phyloP scores from a whole-genome alignment of 2,797 vertebrate species.

The Diplodus puntazzo region DNA sequence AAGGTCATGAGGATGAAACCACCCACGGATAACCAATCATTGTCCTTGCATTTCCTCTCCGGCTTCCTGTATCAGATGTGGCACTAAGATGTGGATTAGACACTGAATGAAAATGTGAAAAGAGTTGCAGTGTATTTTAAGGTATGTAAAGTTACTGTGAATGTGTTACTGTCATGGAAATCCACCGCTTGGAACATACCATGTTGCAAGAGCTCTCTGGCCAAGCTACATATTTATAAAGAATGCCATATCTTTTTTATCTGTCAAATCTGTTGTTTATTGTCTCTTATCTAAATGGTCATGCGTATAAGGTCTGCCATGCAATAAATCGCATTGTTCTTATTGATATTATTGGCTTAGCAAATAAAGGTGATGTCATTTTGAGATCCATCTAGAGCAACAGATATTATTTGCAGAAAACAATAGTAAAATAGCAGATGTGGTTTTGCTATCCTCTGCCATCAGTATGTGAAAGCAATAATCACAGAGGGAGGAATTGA shows the following conservation, averaged over 20 bases:
- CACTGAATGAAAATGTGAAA: slow-evolving; percentile 1
- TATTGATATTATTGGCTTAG: slow-evolving; percentile 1
- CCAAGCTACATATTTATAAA: too few species aligned
- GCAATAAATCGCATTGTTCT: neutral
- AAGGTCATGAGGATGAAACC: slow-evolving; percentile 61
- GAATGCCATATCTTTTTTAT: neutral
- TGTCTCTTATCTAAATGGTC: neutral
- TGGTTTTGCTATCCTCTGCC: slow-evolving; percentile 39
- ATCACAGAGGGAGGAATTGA: slow-evolving; percentile 35
- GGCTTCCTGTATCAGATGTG: slow-evolving; percentile 60
- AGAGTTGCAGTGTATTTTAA: slow-evolving; percentile 3
- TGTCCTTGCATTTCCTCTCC: slow-evolving; percentile 58
- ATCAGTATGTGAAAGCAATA: slow-evolving; percentile 31
- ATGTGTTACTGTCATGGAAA: slow-evolving; percentile 29
- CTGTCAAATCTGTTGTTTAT: neutral
- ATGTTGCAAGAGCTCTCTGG: neutral
- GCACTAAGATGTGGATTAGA: slow-evolving; percentile 17
- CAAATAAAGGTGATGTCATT: neutral
- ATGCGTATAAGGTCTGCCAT: neutral
- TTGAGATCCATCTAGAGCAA: neutral
- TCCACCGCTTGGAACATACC: neutral
- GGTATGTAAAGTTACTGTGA: slow-evolving; percentile 3
- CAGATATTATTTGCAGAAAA: slow-evolving; percentile 33
- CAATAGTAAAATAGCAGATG: slow-evolving; percentile 47
- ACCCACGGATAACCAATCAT: slow-evolving; percentile 40